Evolutionary conservation across 2,113 vertebrate genomes (phyloP), one percentile per base, ranked within the genome.

Genomic region (Odontophorus gujanensis): DNA sequence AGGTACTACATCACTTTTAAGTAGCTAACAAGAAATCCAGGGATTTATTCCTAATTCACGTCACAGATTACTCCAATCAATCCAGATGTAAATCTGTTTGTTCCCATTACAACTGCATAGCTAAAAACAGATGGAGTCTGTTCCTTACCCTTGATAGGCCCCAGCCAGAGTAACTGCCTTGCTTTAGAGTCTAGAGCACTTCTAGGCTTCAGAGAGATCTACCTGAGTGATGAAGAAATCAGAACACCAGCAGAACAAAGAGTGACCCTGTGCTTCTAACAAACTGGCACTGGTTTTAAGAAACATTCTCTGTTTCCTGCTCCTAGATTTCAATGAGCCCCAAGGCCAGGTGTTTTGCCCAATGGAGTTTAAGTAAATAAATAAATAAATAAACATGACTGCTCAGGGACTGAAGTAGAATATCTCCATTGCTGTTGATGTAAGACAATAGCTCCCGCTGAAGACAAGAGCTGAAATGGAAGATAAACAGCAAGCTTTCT

Each of bases 101-200:
- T n/a, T 63, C 21, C 36, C 7, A 3, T 25, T 82, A n/a, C 14
- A 74, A 0, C 7, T 40, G 7, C 25, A 21, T 28, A 2, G 2
- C 21, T 51, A 58, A 45, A 61, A 57, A 17, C 1, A 66, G 53
- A 25, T 19, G 51, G 62, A 61, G 12, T 20, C 11, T 20, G 43
- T 20, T 76, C 62, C 48, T 82, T 59, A 12, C 40, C 65, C 28
- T 28, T 63, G 21, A 45, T 4, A 62, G 14, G 36, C 5, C 47
- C 32, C 13, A 14, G 7, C 22, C 40, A 50, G 53, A 92, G 20
- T 8, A 20, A 57, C 21, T 22, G 28, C 5, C 36, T 63, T 26
- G 58, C 28, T 69, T 57, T 77, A 76, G 14, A 28, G n/a, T 28
- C 36, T 40, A 48, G 7, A 57, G 40, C 4, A 7, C 22, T 6